Percentiles rank a stretch among this genome's conserved stretches.
Evolutionary conservation across 2,797 vertebrate genomes (phyloP).

Genomic region (Clarias fuscus): DNA sequence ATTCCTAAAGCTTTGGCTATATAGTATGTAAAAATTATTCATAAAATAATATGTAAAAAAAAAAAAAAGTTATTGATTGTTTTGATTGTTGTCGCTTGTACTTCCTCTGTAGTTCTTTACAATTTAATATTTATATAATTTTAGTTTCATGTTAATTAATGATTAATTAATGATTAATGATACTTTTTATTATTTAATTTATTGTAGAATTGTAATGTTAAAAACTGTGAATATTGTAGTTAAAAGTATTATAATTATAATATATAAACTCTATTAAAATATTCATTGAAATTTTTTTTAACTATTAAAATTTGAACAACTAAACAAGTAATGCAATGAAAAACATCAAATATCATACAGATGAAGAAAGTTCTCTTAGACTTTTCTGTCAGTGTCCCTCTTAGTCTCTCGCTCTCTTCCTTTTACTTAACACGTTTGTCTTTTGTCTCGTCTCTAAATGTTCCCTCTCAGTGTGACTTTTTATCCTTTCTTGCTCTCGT

Average conservation of each 20-base stretch:
- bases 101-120: background rate
- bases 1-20: background rate
- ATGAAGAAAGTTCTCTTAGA: background rate
- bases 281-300: too few relatives aligned
- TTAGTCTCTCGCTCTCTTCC: constrained; percentile 30
- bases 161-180: too few relatives aligned
- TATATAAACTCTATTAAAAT: too few relatives aligned
- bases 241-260: too few relatives aligned
- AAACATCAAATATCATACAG: background rate
- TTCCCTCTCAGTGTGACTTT: background rate
- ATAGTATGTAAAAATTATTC: background rate
- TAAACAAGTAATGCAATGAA: background rate
- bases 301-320: background rate
- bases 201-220: background rate
- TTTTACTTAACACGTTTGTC: background rate
- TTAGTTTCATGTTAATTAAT: background rate
- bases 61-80: too few relatives aligned
- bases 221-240: background rate
- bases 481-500: background rate
- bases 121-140: background rate
- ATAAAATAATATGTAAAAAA: background rate
- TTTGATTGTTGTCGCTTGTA: background rate
- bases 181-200: background rate
- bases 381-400: constrained; percentile 14
- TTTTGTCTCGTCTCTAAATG: background rate